Evolutionary conservation across 2,797 vertebrate species (phyloP), one percentile per base, ranked within the genome.

Genomic region (Aplochiton taeniatus): DNA sequence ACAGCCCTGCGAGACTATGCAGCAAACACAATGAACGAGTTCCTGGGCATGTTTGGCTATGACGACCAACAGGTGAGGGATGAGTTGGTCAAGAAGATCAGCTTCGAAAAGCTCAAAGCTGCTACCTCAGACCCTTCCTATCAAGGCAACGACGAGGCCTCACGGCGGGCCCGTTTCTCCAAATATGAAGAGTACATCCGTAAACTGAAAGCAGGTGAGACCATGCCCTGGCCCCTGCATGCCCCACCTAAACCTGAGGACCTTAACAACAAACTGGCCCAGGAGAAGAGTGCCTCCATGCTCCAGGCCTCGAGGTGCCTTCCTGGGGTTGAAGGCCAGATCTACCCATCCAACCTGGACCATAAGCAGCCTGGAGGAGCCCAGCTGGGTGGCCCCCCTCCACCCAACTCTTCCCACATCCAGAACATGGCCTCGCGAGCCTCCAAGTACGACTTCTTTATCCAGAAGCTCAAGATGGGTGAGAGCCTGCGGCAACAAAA

Each of bases 181-280:
- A 98, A 99, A 84, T 98, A 98, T 0, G 97, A 99, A 92, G 97
- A 98, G 83, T 99, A 98, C 84, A 98, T 98, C 83, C 95, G 97
- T 79, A 98, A 96, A 78, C 92, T 99, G 65, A 99, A 98, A 83
- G 95, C 96, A 0, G 96, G 96, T 0, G 97, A 99, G 86, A 91
- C 95, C 61, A 91, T 96, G 13, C 93, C 95, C 11, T 97, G 96
- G 96, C 93, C 96, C 61, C 73, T 94, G 65, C 95, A 93, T 17
- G 66, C 93, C 77, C 78, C 87, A 65, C 84, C 87, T 61, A 98
- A 96, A 81, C 85, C 92, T 0, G 96, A 98, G 48, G 94, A 97
- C 76, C 51, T 95, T 72, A 89, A 89, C 20, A 82, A 93, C 83
- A 97, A 96, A 88, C 85, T 92, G 67, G 61, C 76, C 14, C 90